These are phyloP conservation scores for Sepiola atlantica DNA, from an alignment of 2,888 invertebrate genomes.

Conservation along the genomic window DNA sequence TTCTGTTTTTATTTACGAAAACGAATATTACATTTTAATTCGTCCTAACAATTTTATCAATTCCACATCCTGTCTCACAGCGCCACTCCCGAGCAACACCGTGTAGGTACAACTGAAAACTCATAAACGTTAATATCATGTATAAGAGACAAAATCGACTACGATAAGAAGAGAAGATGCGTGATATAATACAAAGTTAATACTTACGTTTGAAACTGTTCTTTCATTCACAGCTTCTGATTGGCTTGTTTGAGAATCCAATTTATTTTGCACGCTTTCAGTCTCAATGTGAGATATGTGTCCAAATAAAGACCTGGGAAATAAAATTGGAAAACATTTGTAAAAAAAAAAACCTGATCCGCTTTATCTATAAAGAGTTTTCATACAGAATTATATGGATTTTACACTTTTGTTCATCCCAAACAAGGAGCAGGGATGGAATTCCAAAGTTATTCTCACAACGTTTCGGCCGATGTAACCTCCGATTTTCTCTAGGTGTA, in stretches of 20 bases:
- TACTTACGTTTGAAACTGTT: conserved; percentile 1
- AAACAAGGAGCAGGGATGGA: neutral
- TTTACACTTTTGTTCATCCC: neutral
- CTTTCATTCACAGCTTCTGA: neutral
- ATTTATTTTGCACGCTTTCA: neutral
- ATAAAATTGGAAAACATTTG: neutral
- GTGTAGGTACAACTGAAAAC: too few species aligned
- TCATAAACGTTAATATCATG: too few species aligned
- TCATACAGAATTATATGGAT: neutral
- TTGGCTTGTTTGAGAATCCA: neutral
- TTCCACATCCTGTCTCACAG: too few species aligned
- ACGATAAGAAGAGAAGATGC: too few species aligned
- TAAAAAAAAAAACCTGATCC: neutral
- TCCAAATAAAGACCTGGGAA: neutral
- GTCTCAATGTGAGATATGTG: neutral
- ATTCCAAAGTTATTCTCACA: too few species aligned
- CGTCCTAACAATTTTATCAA: too few species aligned
- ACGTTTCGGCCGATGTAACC: too few species aligned
- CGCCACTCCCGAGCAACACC: too few species aligned
- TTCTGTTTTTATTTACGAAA: too few species aligned
- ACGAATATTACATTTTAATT: too few species aligned
- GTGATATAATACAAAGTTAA: neutral
- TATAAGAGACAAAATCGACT: too few species aligned
- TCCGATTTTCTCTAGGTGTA: too few species aligned
- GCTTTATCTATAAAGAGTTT: neutral